These are phyloP conservation scores for Caerostris darwini DNA, from an alignment of 1,140 invertebrate species.

Conservation along the genomic window DNA sequence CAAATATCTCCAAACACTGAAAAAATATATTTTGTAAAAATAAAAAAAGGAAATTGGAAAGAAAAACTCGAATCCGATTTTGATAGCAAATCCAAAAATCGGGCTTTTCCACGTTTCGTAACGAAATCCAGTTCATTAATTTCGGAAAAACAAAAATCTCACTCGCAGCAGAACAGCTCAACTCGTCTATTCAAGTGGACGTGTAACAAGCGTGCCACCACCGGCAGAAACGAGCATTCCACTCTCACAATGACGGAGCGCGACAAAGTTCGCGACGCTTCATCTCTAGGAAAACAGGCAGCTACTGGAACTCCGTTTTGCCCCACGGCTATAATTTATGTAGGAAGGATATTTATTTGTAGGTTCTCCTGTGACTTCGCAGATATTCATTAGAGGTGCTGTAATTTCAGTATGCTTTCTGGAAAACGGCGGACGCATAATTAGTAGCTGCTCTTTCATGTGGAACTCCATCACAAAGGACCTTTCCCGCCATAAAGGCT, in stretches of 20 bases:
- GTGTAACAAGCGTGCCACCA: not conserved
- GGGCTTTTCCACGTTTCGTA: too few species aligned
- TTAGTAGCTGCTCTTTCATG: not conserved
- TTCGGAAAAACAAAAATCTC: too few species aligned
- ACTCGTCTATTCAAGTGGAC: not conserved
- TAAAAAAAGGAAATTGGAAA: too few species aligned
- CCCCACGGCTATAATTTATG: not conserved
- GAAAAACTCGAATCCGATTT: too few species aligned
- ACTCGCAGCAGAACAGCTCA: not conserved
- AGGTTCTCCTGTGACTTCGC: not conserved
- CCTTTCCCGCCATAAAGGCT: not conserved
- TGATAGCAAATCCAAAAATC: too few species aligned
- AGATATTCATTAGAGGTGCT: not conserved
- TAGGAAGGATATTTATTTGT: not conserved
- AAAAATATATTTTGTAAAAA: too few species aligned
- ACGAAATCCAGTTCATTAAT: too few species aligned
- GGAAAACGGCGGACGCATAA: not conserved
- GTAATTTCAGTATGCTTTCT: not conserved
- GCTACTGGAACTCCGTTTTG: not conserved
- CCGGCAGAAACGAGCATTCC: not conserved
- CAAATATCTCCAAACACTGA: too few species aligned
- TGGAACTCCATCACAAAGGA: not conserved
- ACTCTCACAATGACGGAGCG: not conserved
- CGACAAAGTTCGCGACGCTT: not conserved
- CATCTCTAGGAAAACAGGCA: not conserved